Evolutionary conservation across 2,888 invertebrate species (phyloP), one percentile per base, ranked within the genome.

Genomic region (Maniola hyperantus): DNA sequence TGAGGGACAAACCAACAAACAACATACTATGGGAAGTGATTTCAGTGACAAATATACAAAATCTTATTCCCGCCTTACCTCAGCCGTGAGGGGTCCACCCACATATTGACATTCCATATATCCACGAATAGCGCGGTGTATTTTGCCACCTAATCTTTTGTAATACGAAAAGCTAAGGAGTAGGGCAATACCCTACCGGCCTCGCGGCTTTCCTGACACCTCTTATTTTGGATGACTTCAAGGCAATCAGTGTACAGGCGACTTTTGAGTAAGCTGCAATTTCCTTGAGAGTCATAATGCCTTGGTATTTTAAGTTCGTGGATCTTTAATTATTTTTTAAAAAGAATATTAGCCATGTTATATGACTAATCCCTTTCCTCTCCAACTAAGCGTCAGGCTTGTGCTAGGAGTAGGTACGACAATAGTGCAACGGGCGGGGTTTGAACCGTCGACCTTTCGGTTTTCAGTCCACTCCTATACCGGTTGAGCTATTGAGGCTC

Each of bases 141-240:
- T 20, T 39, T 57, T 57, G 57, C 39, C 42, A 15, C 34, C 53
- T 34, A 34, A 11, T 13, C 10, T 57, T 42, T 39, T 57, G 57
- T 57, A 57, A 57, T 42, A 57, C 20, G 39, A 42, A 57, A 15
- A 36, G 36, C 7, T n/a, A 54, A 54, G 15, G 18, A 57, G 39
- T 42, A 39, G 55, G 55, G 39, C 55, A 11, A 39, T 13, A 57
- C 34, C 54, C 57, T 42, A 39, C 39, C 39, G 57, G 39, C 57
- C 39, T 57, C 20, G 42, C n/a, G 20, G 2, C 20, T 57, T 42
- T 57, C 57, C 57, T 20, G 57, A 6, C 18, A 42, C 34, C 26
- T 54, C 57, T 42, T 39, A 42, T 39, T 57, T 57, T 55, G 55
- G 55, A 18, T 13, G 34, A 18, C 11, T 55, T 57, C 57, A 57